Percentiles rank a stretch among this genome's conserved stretches.
These are phyloP conservation scores for Ophion obscuratus DNA, from an alignment of 2,888 invertebrate species.

Conservation along the genomic window DNA sequence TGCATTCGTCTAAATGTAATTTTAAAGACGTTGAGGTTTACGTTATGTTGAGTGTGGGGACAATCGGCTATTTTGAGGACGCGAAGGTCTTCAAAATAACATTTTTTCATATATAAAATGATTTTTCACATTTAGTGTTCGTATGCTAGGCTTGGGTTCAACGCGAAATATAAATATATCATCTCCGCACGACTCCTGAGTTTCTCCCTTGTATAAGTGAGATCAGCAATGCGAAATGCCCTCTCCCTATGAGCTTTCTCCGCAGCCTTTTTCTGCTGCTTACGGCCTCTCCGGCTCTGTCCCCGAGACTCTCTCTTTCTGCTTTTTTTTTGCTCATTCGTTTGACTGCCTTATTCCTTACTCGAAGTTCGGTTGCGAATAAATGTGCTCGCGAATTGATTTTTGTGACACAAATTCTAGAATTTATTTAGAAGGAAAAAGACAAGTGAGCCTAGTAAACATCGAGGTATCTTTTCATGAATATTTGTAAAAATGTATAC, in stretches of 20 bases:
- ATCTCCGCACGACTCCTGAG: slow-evolving; percentile 26
- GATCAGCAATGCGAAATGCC: slow-evolving; percentile 27
- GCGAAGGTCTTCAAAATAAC: neutral
- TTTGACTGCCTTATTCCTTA: slow-evolving; percentile 28
- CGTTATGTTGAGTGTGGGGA: neutral
- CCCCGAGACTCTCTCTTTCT: slow-evolving; percentile 55
- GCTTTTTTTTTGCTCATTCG: slow-evolving; percentile 28
- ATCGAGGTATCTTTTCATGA: no score
- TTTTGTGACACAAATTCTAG: neutral
- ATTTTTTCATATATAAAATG: neutral
- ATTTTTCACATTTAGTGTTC: slow-evolving; percentile 1
- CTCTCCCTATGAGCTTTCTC: slow-evolving; percentile 61
- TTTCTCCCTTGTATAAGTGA: slow-evolving; percentile 36
- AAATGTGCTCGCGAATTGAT: neutral
- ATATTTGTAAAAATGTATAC: no score
- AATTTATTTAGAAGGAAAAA: no score
- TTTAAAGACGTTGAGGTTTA: no score
- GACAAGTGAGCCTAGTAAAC: no score
- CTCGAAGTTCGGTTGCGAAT: slow-evolving; percentile 7
- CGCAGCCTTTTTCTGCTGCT: slow-evolving; percentile 37
- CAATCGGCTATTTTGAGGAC: neutral
- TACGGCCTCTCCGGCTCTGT: slow-evolving; percentile 37
- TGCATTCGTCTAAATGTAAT: no score
- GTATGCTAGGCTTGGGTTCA: slow-evolving; percentile 18
- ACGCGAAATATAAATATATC: slow-evolving; percentile 33